Conservation (phyloP, 1,140 invertebrate species). For the Bombus consobrinus region DNA sequence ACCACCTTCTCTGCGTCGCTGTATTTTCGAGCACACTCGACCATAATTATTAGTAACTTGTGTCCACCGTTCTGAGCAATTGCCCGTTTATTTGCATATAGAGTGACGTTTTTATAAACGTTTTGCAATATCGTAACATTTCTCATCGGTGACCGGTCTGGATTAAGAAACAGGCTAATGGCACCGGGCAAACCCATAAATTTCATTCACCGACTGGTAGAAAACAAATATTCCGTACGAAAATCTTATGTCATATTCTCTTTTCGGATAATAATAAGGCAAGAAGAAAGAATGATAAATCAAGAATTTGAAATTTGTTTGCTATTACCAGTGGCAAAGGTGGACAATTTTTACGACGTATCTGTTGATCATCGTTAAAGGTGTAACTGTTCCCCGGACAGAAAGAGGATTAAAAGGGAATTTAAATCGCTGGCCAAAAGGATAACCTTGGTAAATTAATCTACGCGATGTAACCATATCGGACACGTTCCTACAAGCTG, state of each 20-base stretch:
- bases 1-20: neutral
- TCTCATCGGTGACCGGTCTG: neutral
- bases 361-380: neutral
- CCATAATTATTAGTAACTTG: conserved; percentile 1
- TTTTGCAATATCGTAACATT: neutral
- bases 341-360: neutral
- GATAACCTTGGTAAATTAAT: conserved; percentile 48
- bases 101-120: conserved; percentile 1
- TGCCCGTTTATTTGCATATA: conserved; percentile 2
- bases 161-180: neutral
- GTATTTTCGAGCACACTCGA: neutral
- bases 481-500: conserved; percentile 24
- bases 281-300: neutral
- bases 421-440: neutral
- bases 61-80: neutral
- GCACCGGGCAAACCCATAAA: neutral
- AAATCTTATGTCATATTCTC: too few species aligned
- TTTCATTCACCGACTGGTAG: neutral
- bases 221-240: neutral
- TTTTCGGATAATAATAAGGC: neutral
- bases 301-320: neutral
- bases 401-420: neutral
- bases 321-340: too few species aligned
- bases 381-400: neutral
- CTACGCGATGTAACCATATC: conserved; percentile 32